Conservation (phyloP, 2,797 vertebrate genomes). For the Pseudomugil gertrudae region DNA sequence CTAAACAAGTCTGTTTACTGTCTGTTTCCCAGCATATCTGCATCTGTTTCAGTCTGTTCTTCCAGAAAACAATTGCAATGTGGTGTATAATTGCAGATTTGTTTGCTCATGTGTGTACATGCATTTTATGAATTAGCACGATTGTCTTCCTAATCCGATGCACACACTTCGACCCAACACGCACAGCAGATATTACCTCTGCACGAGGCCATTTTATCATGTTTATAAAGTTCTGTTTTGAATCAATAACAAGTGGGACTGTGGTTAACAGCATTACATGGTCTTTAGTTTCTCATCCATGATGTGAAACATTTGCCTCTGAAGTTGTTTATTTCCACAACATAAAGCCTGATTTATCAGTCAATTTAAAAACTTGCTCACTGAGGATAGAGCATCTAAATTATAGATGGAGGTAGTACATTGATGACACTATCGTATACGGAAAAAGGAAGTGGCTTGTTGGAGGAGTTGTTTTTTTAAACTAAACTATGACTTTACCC, state of each 20-base stretch:
- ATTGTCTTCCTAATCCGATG: slow-evolving; percentile 37
- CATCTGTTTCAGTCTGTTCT: slow-evolving; percentile 11
- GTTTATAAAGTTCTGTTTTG: not conserved
- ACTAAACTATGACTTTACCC: no score
- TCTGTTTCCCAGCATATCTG: not conserved
- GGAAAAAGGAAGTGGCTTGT: not conserved
- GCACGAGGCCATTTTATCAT: not conserved
- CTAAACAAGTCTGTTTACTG: slow-evolving; percentile 50
- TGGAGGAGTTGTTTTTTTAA: no score
- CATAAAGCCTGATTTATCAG: not conserved
- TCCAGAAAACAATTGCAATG: slow-evolving; percentile 43
- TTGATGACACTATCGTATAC: not conserved
- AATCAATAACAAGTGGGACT: not conserved
- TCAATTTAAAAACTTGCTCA: not conserved
- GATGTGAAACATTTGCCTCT: not conserved
- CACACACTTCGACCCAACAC: slow-evolving; percentile 25
- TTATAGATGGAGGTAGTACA: not conserved
- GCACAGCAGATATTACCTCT: slow-evolving; percentile 22
- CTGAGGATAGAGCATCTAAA: not conserved
- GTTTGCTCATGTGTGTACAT: slow-evolving; percentile 55
- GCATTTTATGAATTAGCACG: slow-evolving; percentile 61
- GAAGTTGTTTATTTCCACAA: not conserved
- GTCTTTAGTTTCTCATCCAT: slow-evolving; percentile 2
- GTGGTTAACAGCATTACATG: not conserved
- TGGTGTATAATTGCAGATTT: slow-evolving; percentile 47